Percentiles rank a stretch among this genome's conserved stretches.
These are phyloP conservation scores for Cettia cetti DNA, from an alignment of 2,113 vertebrate genomes.

Conservation along the genomic window DNA sequence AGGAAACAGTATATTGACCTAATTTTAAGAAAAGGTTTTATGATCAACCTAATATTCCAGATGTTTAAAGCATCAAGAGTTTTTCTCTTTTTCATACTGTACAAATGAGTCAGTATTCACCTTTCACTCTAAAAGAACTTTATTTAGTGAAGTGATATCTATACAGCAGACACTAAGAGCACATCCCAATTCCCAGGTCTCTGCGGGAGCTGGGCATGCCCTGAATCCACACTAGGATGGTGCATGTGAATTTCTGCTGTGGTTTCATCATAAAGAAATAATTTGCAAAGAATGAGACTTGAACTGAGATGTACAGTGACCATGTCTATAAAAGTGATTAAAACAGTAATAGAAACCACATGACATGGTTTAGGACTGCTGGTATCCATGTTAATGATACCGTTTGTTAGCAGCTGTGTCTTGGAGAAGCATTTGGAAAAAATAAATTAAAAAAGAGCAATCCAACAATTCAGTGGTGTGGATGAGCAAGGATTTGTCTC, in stretches of 20 bases:
- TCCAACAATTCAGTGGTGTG: rapidly evolving
- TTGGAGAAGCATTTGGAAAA: not conserved
- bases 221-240: not conserved
- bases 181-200: not conserved
- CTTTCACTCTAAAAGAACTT: not conserved
- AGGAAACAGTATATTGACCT: not conserved
- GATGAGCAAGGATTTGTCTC: not conserved
- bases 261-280: not conserved
- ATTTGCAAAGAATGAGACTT: not conserved
- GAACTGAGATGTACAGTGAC: not conserved
- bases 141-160: not conserved
- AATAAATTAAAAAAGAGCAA: not conserved
- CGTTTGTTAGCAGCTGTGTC: not conserved
- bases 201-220: not conserved
- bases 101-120: not conserved
- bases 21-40: not conserved
- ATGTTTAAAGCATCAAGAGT: not conserved
- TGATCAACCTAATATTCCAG: not conserved
- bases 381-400: not conserved
- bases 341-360: not conserved
- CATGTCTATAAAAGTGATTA: not conserved
- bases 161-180: not conserved
- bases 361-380: not conserved
- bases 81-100: not conserved
- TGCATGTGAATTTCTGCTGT: not conserved